Conservation (phyloP, 2,113 vertebrate species). For the Pardalotus punctatus region DNA sequence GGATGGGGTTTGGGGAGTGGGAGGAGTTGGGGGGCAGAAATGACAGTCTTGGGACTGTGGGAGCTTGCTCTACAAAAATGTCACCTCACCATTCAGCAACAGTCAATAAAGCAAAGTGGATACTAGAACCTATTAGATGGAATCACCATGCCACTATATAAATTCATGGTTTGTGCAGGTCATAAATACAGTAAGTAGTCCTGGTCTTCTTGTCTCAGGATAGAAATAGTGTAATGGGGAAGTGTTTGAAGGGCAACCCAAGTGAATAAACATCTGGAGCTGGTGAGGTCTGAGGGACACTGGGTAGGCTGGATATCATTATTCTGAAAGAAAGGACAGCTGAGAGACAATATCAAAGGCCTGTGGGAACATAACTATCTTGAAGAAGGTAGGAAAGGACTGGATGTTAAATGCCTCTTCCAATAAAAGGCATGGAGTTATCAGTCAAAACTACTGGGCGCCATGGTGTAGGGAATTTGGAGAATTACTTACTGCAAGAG, state of each 20-base stretch:
- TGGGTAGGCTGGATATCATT: background rate
- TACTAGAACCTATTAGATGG: background rate
- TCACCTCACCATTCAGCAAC: background rate
- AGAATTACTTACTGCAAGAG: background rate
- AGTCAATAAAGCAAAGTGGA: slow-evolving; percentile 12
- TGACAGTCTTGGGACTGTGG: background rate
- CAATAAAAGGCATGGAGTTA: background rate
- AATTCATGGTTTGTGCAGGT: background rate
- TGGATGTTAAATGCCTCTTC: background rate
- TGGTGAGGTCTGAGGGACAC: accelerated
- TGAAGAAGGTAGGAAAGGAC: background rate
- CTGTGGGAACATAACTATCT: background rate
- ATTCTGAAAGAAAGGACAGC: background rate
- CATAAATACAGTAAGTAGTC: background rate
- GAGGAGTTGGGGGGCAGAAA: background rate
- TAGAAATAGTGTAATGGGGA: background rate
- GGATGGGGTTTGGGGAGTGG: background rate
- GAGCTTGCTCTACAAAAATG: background rate
- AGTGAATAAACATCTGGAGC: background rate
- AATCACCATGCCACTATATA: background rate
- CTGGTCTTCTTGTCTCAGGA: background rate
- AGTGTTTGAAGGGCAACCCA: background rate
- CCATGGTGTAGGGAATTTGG: background rate
- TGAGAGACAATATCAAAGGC: background rate
- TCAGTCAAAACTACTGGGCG: background rate